These are phyloP conservation scores for Tolypeutes matacus DNA, from an alignment of 2,797 vertebrate species.

Conservation along the genomic window DNA sequence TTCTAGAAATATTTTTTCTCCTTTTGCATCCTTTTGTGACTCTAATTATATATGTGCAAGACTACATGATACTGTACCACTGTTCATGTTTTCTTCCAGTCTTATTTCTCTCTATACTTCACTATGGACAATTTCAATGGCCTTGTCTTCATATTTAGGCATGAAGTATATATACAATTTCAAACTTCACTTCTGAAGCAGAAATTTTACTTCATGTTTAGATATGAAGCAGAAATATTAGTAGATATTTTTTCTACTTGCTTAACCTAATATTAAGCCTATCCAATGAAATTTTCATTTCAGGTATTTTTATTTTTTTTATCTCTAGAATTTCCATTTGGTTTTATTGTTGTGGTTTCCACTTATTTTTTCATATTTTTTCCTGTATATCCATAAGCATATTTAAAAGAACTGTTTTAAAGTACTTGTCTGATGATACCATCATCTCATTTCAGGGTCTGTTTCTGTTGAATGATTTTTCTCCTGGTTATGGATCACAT, in stretches of 20 bases:
- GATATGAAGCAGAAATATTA: no score
- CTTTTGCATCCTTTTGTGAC: neutral
- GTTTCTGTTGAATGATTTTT: neutral
- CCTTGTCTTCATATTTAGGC: neutral
- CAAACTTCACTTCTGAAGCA: no score
- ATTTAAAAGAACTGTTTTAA: conserved; percentile 23
- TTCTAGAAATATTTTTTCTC: conserved; percentile 28
- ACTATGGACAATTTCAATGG: neutral
- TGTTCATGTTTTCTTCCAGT: neutral
- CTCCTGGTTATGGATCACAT: neutral
- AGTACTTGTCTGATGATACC: neutral
- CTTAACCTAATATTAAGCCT: neutral
- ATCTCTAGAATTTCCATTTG: neutral
- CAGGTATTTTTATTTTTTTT: neutral
- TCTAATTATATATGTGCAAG: neutral
- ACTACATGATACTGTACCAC: neutral
- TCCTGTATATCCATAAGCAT: neutral
- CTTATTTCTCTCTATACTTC: conserved; percentile 26
- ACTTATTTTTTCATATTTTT: neutral
- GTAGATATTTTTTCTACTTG: neutral
- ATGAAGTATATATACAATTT: no score
- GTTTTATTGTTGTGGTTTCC: neutral
- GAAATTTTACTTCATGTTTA: conserved; percentile 2
- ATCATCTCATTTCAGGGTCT: conserved; percentile 16
- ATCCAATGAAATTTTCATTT: conserved; percentile 42